Base-by-base conservation (phyloP, 23 tunicate species). In the Trididemnum nubilum region DNA sequence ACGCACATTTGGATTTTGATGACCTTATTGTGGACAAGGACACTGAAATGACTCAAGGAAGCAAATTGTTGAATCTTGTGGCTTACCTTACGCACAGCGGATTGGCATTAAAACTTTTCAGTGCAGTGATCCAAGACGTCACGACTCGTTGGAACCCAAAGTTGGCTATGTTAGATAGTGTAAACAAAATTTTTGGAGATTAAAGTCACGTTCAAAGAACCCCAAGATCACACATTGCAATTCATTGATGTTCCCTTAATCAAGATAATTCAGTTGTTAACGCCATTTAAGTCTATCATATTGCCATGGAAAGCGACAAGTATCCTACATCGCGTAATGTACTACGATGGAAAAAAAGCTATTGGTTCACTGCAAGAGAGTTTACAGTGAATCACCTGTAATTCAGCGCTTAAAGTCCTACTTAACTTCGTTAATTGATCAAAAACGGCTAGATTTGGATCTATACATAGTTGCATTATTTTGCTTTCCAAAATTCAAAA, bases 11-110 rank as follows among this genome's bases (percentile, higher is more conserved):
- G n/a, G n/a, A n/a, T n/a, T n/a, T n/a, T n/a, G n/a, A n/a, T n/a
- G n/a, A n/a, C n/a, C n/a, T n/a, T n/a, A n/a, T n/a, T n/a, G n/a
- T n/a, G n/a, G n/a, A n/a, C n/a, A n/a, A n/a, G n/a, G n/a, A n/a
- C n/a, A n/a, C n/a, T n/a, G n/a, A n/a, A n/a, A n/a, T n/a, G n/a
- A n/a, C n/a, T n/a, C 25, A 63, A 4, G 25, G 19, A 5, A 26
- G n/a, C 19, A 63, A n/a, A n/a, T 15, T 4, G 28, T 21, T 24
- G 25, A 36, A 51, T 32, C 29, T 76, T 31, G 81, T 76, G 12
- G 64, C 65, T 76, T 76, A 76, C 65, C 32, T 76, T 26, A 76
- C 50, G 24, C 81, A 40, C 3, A 50, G 81, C 18, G 81, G 81
- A 7, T 44, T 76, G 1, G 65, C 66, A 26, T 51, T 26, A 7